A percentile compares a stretch with the other conserved stretches of the same genome.
These are phyloP conservation scores for Caenorhabditis auriculariae DNA, from an alignment of 2,888 invertebrate species.

Conservation along the genomic window DNA sequence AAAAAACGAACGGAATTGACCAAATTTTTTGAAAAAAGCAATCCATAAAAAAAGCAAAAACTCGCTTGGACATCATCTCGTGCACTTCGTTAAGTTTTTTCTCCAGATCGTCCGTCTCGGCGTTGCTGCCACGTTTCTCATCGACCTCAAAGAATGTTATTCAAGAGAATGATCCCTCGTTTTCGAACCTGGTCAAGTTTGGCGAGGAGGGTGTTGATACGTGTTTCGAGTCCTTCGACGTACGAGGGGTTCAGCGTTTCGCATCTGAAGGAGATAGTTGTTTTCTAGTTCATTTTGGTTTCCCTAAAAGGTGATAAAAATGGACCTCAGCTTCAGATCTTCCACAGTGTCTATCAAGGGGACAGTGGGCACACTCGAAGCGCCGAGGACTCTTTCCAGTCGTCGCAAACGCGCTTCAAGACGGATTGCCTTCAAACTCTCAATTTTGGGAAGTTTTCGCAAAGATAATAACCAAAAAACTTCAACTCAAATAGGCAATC, in stretches of 20 bases:
- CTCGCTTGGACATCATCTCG: conserved; percentile 32
- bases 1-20: no score
- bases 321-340: conserved; percentile 31
- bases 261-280: conserved; percentile 30
- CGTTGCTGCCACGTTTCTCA: conserved; percentile 29
- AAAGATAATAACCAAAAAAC: no score
- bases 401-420: conserved; percentile 33
- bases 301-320: neutral
- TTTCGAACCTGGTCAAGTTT: conserved; percentile 32
- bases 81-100: conserved; percentile 35
- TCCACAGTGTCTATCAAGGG: conserved; percentile 41
- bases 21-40: conserved; percentile 6
- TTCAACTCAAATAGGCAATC: no score
- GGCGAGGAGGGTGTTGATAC: conserved; percentile 33
- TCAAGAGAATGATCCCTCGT: neutral
- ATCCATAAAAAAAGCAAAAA: neutral
- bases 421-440: conserved; percentile 6
- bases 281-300: no score
- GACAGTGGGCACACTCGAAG: conserved; percentile 20
- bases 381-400: conserved; percentile 34
- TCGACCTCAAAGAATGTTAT: conserved; percentile 8
- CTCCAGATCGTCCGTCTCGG: conserved; percentile 29
- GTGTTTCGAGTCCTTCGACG: conserved; percentile 36
- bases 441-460: conserved; percentile 12
- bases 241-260: conserved; percentile 40